Conservation (phyloP, 1,140 invertebrate species). For the Drosophila micromelanica region DNA sequence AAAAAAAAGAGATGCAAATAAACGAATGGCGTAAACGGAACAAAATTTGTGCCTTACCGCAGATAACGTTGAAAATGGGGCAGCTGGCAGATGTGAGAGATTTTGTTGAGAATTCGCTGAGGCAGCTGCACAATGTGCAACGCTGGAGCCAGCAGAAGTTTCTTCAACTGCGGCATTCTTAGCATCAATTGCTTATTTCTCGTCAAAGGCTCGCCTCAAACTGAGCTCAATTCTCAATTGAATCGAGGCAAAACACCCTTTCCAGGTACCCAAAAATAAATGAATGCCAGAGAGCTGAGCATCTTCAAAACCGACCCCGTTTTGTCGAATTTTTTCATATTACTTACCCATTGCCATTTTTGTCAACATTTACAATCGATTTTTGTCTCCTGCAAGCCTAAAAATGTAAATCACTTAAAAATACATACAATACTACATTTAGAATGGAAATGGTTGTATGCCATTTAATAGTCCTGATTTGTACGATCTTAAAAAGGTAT, state of each 20-base stretch:
- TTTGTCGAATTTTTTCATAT: too few species aligned
- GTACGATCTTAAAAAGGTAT: too few species aligned
- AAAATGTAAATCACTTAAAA: too few species aligned
- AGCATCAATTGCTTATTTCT: background rate
- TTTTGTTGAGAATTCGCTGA: constrained; percentile 22
- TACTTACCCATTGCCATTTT: too few species aligned
- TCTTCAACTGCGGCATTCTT: constrained; percentile 13
- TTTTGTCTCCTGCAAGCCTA: too few species aligned
- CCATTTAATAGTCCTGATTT: too few species aligned
- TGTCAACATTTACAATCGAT: too few species aligned
- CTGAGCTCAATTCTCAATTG: constrained; percentile 5
- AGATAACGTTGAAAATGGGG: constrained; percentile 48
- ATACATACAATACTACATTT: too few species aligned
- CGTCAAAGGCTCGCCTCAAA: background rate
- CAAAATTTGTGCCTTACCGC: constrained; percentile 18
- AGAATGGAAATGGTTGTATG: too few species aligned
- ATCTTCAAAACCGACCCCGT: background rate
- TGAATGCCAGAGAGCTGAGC: background rate
- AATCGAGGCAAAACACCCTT: background rate
- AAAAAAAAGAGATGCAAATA: background rate
- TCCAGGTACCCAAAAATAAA: background rate
- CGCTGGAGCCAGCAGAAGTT: constrained; percentile 15
- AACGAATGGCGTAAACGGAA: background rate
- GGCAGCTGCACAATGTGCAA: constrained; percentile 34
- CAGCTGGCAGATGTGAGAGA: constrained; percentile 34